Evolutionary conservation across 2,888 invertebrate species (phyloP), one percentile per base, ranked within the genome.

Genomic region (Nowickia ferox): DNA sequence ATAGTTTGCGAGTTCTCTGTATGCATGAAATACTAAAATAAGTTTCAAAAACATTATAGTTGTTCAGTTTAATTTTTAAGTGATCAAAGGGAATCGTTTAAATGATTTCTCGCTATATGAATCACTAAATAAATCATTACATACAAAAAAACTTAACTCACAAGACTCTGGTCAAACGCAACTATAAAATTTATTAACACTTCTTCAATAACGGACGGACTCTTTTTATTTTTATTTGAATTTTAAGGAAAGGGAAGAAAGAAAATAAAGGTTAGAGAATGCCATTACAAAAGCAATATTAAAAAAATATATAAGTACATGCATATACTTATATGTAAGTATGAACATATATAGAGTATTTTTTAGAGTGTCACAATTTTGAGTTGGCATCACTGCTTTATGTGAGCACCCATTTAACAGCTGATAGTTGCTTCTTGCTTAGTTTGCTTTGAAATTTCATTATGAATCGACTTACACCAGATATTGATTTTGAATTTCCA

Each of bases 141-240:
- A 22, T 57, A 5, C 57, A 30, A 15, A 9, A n/a, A 57, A 57
- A 38, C 38, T 13, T n/a, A 57, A 57, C 30, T 15, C 30, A 15
- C 57, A 30, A 57, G 9, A 46, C 63, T 10, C 3, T 11, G 55
- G 40, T 19, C 17, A 17, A 61, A 61, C 9, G 13, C 13, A 30
- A n/a, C 22, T 19, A 13, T 53, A 4, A 40, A 51, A 75, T 63
- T 63, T 51, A 42, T 63, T 75, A 42, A 42, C 75, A 63, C 51
- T 38, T 51, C 38, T 63, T 51, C 15, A 48, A 15, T 11, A 48
- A 13, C 46, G 46, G 15, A 13, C 38, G 57, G n/a, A 57, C 42
- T 63, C 17, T 44, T 4, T 19, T 44, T 44, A 19, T 61, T n/a
- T n/a, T n/a, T 44, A 17, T 15, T 30, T 30, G 8, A 13, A 13